phyloP scores from a whole-genome alignment of 2,113 vertebrate genomes.

The Dendropsophus ebraccatus region DNA sequence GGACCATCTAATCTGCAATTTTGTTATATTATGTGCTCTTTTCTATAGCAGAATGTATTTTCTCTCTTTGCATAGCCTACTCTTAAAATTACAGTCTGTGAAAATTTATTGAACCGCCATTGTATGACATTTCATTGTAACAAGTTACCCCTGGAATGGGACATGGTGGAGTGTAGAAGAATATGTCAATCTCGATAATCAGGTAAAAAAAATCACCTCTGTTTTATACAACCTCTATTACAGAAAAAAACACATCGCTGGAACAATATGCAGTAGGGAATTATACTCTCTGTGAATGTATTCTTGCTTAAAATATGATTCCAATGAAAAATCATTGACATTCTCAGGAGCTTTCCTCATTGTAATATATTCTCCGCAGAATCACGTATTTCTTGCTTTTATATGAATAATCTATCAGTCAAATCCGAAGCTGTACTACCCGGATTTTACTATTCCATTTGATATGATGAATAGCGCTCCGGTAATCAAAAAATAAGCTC shows the following conservation, averaged over 20 bases:
- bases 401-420: conserved; percentile 57
- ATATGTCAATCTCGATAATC: conserved; percentile 31
- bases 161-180: conserved; percentile 11
- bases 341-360: conserved; percentile 44
- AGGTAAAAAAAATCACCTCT: conserved; percentile 29
- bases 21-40: conserved; percentile 33
- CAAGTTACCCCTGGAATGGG: conserved; percentile 5
- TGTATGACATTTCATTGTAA: conserved; percentile 18
- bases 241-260: conserved; percentile 33
- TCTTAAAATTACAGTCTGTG: conserved; percentile 19
- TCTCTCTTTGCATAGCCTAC: background rate
- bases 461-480: conserved; percentile 43
- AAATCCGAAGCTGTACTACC: conserved; percentile 40
- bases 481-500: conserved; percentile 57
- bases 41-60: conserved; percentile 5
- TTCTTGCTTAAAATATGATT: conserved; percentile 48
- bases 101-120: conserved; percentile 31
- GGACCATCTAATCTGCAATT: conserved; percentile 32
- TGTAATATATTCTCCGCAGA: conserved; percentile 47
- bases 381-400: conserved; percentile 42
- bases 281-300: conserved; percentile 35
- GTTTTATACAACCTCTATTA: conserved; percentile 32
- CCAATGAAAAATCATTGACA: conserved; percentile 45
- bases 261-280: conserved; percentile 28
- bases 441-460: conserved; percentile 53